Base-by-base conservation (phyloP, 30 jellyfish, hydroid and myxozoan genomes). In the Turritopsis dohrnii region DNA sequence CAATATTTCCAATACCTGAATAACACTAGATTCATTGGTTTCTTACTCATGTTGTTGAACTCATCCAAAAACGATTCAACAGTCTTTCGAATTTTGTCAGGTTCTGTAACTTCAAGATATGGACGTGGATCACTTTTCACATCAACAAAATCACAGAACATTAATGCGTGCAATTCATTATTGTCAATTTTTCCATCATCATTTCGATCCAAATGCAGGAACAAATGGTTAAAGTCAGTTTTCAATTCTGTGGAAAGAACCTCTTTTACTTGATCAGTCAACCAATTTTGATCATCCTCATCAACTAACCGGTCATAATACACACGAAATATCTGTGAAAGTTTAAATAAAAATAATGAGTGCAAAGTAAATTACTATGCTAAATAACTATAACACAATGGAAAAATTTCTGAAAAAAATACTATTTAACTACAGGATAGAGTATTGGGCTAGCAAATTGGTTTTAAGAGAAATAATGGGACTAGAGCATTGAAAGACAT, bases 101-200 rank as follows among this genome's bases (percentile, higher is more conserved):
- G 21, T 31, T 94, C 96, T 24, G 65, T 86, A 24, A 89, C 97
- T 86, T 94, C 99, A 30, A 94, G 81, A 84, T 94, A 94, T 7
- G 99, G 99, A 65, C 89, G 79, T 17, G 99, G 96, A 74, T 94
- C 99, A 8, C 95, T 54, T 76, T 88, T 94, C 81, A 84, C 90
- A 85, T 92, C 98, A 77, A 94, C 83, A 86, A 94, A 94, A 84
- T 94, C 99, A 80, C 99, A 94, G 72, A 85, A 94, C 97, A 94
- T 86, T 24, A 94, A 85, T 53, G 95, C 86, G 85, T 89, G 96
- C 22, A 94, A 77, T 79, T 94, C 99, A 73, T 94, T 87, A 71
- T 89, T 91, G 72, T 75, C 88, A 28, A 85, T 91, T 52, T 54
- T 89, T 18, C 95, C 96, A 24, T 94, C 84, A 18, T 90, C 89